Evolutionary conservation across 1,140 invertebrate species (phyloP).

Genomic region (Fopius arisanus): DNA sequence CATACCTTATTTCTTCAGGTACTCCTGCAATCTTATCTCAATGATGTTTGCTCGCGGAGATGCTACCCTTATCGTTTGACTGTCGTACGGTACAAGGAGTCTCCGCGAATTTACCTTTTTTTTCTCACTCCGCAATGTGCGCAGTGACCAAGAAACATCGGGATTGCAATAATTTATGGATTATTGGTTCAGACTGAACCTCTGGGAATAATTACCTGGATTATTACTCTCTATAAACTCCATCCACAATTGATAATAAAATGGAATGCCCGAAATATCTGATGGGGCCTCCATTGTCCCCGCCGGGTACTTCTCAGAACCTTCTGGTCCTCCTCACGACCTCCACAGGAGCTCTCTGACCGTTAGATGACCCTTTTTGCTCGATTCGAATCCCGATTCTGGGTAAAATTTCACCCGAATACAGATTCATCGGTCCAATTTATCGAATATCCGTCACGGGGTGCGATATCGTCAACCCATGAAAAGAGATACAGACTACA

Average conservation of each 20-base stretch:
- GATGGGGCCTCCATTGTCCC: no score
- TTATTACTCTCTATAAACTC: no score
- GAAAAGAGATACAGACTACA: conserved; percentile 35
- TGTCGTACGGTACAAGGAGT: conserved; percentile 34
- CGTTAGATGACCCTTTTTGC: no score
- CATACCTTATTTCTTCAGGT: conserved; percentile 26
- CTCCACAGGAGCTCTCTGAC: no score
- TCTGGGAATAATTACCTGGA: neutral
- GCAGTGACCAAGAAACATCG: conserved; percentile 5
- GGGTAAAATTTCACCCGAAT: neutral
- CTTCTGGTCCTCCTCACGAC: no score
- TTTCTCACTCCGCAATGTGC: conserved; percentile 32
- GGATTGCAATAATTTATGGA: neutral
- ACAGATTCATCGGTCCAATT: neutral
- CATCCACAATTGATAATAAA: no score
- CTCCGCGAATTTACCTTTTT: conserved; percentile 22
- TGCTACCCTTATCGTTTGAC: conserved; percentile 36
- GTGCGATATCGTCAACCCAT: conserved; percentile 36
- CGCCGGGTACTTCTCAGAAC: no score
- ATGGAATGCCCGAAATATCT: no score
- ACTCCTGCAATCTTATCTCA: conserved; percentile 34
- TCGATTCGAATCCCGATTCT: no score
- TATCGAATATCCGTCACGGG: conserved; percentile 14
- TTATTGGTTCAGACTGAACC: neutral
- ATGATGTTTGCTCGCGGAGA: conserved; percentile 31